Base-by-base conservation (phyloP, 1,140 invertebrate genomes). In the Ips typographus region DNA sequence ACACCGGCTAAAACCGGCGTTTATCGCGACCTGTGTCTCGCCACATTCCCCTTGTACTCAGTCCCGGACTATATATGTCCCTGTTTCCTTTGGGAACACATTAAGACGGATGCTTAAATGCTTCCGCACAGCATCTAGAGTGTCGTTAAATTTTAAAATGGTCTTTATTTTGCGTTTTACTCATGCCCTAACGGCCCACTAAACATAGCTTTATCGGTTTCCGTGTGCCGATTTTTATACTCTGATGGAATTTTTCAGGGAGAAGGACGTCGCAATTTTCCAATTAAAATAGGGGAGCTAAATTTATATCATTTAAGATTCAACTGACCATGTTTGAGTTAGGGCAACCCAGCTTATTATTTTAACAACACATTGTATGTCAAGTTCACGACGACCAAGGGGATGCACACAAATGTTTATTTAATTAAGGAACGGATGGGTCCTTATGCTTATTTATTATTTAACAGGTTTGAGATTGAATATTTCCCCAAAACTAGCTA, bases 11-110 rank as follows among this genome's bases (percentile, higher is more conserved):
- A 74, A 66, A 73, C 70, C 72, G 65, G 68, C 75, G 72, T 73
- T 77, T 78, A 78, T 78, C 74, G 71, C 76, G 72, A 77, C 75
- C 72, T 75, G 73, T 77, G 74, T 77, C 76, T 74, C 69, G 67
- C 71, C 72, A 68, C 72, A 71, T 70, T 69, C 55, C 64, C 58
- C 58, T 51, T 65, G 68, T 68, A 69, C 64, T 65, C 64, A 65
- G 65, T 44, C 71, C 65, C 44, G 61, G 66, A 57, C 67, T 73
- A 68, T 76, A 74, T 72, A 73, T 74, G 74, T 75, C 68, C 66
- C 70, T 57, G 64, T 71, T 71, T 73, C 72, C 73, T 66, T 68
- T 63, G 68, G 71, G 74, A 76, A 69, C 68, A 70, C 70, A 72
- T 72, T 74, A 66, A 74, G 70, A 69, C 67, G 53, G 67, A 73